Evolutionary conservation across 2,888 invertebrate species (phyloP), one percentile per base, ranked within the genome.

Genomic region (Pogonocherus hispidulus): DNA sequence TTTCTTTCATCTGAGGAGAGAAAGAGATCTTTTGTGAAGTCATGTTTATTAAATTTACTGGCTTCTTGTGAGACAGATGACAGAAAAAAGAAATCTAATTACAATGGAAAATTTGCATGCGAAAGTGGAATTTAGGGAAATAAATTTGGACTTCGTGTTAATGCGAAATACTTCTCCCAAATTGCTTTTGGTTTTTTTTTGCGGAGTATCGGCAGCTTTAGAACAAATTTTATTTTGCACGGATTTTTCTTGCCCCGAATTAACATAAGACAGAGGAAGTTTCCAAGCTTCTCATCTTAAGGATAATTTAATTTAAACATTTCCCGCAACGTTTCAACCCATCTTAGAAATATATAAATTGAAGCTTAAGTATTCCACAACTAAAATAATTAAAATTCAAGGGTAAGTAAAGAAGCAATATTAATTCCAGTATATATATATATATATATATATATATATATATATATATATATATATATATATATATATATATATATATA

Each of bases 71-170:
- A 18, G 51, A 51, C 20, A 47, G 37, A 49, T 22, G 37, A 37
- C 62, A 35, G 51, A 62, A 49, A 62, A 60, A 51, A 62, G 51
- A 62, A 62, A 59, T 59, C 51, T 62, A 62, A 62, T 62, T 62
- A 62, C 62, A 62, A 22, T 20, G 49, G 16, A 11, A 22, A 62
- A 62, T 59, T 59, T 59, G 51, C 62, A 62, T 51, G 32, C 37
- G 62, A 51, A 51, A 62, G 51, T 62, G 62, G 62, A 62, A 62
- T 51, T 62, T 59, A 32, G 19, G 49, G 23, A 22, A 57, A 46
- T 57, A 57, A 57, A 57, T 57, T 57, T 57, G 44, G 47, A 59
- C 22, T 44, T 32, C 19, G 23, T 11, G 46, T 59, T 59, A 46
- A 19, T 16, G 14, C 32, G 19, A 32, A 47, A 47, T 49, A 47